These are phyloP conservation scores for Linyphia triangularis DNA, from an alignment of 2,888 invertebrate genomes.

Conservation along the genomic window DNA sequence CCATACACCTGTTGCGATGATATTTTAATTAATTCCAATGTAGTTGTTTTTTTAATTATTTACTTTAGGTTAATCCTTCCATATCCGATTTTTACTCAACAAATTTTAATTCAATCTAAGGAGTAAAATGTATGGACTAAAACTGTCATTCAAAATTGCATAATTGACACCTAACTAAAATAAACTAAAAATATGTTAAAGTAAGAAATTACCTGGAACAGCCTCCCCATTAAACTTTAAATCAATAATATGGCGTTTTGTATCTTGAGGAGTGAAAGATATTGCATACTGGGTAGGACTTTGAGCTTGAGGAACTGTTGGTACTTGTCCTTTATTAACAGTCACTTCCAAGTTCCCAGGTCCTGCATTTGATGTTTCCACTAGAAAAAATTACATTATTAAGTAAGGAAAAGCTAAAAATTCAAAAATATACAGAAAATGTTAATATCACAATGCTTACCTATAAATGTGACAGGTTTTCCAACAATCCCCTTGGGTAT, in stretches of 20 bases:
- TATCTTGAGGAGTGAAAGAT: slow-evolving; percentile 96
- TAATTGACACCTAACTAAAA: neutral
- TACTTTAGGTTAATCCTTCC: no score
- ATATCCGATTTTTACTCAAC: no score
- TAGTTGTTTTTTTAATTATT: no score
- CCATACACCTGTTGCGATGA: no score
- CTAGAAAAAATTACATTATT: slow-evolving; percentile 81
- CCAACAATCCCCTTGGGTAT: slow-evolving; percentile 89
- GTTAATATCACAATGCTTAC: slow-evolving; percentile 81
- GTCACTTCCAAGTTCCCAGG: slow-evolving; percentile 99
- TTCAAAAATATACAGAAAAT: neutral
- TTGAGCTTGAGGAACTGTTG: slow-evolving; percentile 97
- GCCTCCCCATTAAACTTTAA: slow-evolving; percentile 96
- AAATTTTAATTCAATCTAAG: no score
- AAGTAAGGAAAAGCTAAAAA: neutral
- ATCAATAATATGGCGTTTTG: slow-evolving; percentile 94
- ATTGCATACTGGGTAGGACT: slow-evolving; percentile 98
- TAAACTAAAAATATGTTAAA: neutral
- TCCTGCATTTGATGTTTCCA: slow-evolving; percentile 98
- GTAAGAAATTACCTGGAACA: slow-evolving; percentile 86
- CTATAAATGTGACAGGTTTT: slow-evolving; percentile 93
- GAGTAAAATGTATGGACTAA: no score
- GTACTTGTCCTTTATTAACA: slow-evolving; percentile 97
- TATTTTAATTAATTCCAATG: no score
- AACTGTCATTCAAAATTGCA: no score